phyloP scores from a whole-genome alignment of 92 coral and sea anemone species.

The Epizoanthus rinbou region DNA sequence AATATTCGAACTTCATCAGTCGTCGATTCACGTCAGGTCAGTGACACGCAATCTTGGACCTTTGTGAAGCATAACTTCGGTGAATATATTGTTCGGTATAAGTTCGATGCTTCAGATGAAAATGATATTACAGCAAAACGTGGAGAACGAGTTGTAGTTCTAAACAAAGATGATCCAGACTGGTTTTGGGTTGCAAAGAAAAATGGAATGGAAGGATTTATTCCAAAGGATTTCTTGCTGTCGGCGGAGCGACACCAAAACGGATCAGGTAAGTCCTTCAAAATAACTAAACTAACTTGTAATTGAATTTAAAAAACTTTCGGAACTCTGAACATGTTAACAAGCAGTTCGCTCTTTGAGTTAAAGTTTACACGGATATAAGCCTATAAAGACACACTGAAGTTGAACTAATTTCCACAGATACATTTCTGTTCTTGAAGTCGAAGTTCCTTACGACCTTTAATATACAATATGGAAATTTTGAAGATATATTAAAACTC shows the following conservation, averaged over 20 bases:
- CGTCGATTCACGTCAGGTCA: constrained; percentile 55
- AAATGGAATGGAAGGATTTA: constrained; percentile 80
- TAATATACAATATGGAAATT: constrained; percentile 14
- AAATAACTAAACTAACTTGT: neutral
- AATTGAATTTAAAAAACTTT: neutral
- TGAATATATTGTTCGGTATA: constrained; percentile 77
- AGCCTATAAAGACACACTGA: neutral
- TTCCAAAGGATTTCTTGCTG: constrained; percentile 86
- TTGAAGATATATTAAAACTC: neutral
- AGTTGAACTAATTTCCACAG: too few relatives aligned
- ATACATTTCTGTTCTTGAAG: too few relatives aligned
- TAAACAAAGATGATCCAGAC: constrained; percentile 91
- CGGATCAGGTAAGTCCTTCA: constrained; percentile 55
- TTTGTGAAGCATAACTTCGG: constrained; percentile 80
- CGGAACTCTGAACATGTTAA: neutral
- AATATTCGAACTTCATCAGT: constrained; percentile 60
- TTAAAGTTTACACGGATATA: too few relatives aligned
- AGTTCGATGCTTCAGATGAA: constrained; percentile 88
- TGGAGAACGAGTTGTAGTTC: constrained; percentile 80
- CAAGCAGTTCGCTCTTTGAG: too few relatives aligned
- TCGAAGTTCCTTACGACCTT: too few relatives aligned
- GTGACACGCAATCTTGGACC: constrained; percentile 58
- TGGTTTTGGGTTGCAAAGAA: constrained; percentile 91
- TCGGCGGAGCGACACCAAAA: constrained; percentile 53
- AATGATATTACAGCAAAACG: constrained; percentile 78